Evolutionary conservation across 92 coral and sea anemone species (phyloP).

Genomic region (Porites cylindrica): DNA sequence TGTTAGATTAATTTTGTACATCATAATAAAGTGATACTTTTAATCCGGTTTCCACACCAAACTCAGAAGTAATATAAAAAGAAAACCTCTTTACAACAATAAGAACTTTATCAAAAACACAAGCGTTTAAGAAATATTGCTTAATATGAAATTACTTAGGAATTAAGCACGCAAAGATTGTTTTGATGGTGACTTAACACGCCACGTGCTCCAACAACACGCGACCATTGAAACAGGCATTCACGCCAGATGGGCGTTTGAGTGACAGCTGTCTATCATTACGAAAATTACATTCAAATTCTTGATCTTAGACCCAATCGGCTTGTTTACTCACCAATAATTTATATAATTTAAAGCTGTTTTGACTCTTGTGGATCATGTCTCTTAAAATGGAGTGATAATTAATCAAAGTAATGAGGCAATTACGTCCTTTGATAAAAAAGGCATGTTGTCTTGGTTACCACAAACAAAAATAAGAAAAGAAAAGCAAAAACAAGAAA

Average conservation of each 20-base stretch:
- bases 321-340: constrained; percentile 32
- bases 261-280: constrained; percentile 40
- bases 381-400: constrained; percentile 1
- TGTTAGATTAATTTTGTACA: no score
- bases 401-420: constrained; percentile 8
- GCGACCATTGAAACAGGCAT: constrained; percentile 25
- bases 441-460: neutral
- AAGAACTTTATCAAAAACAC: no score
- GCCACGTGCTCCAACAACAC: constrained; percentile 42
- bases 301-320: constrained; percentile 21
- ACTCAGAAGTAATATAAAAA: no score
- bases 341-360: constrained; percentile 9
- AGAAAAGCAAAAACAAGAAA: no score
- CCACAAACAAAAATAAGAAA: neutral
- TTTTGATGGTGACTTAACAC: neutral
- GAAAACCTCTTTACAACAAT: no score
- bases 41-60: no score
- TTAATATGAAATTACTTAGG: no score
- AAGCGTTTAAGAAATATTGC: no score
- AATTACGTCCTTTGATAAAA: neutral
- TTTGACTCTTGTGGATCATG: constrained; percentile 7
- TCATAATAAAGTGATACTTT: no score
- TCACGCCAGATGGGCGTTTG: constrained; percentile 3
- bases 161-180: neutral
- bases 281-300: constrained; percentile 19